Percentiles rank a stretch among this genome's conserved stretches.
Evolutionary conservation across 2,888 invertebrate genomes (phyloP).

Genomic region (Rhorus exstirpatorius): DNA sequence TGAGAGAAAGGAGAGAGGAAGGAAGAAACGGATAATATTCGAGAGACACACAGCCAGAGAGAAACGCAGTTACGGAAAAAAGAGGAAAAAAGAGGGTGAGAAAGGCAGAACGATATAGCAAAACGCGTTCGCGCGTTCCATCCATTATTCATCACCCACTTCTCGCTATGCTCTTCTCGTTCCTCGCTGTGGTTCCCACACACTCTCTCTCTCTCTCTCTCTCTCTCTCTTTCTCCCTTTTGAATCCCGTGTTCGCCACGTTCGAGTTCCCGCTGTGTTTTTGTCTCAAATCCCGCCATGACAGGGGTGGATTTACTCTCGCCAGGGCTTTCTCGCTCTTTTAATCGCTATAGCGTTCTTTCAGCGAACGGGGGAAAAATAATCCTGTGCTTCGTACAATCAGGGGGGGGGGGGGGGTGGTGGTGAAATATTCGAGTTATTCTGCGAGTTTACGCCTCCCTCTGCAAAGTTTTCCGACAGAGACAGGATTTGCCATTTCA

Average conservation of each 20-base stretch:
- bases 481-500: slow-evolving; percentile 23
- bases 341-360: slow-evolving; percentile 69
- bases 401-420: neutral
- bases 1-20: slow-evolving; percentile 40
- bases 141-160: slow-evolving; percentile 85
- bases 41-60: slow-evolving; percentile 22
- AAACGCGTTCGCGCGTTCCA: slow-evolving; percentile 82
- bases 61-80: slow-evolving; percentile 1
- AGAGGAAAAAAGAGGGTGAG: slow-evolving; percentile 16
- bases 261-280: slow-evolving; percentile 64
- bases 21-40: slow-evolving; percentile 60
- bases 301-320: slow-evolving; percentile 67
- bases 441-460: slow-evolving; percentile 30
- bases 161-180: slow-evolving; percentile 72
- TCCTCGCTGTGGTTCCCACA: slow-evolving; percentile 65
- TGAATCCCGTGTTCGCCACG: slow-evolving; percentile 52
- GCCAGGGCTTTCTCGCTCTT: slow-evolving; percentile 48
- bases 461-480: slow-evolving; percentile 33
- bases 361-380: slow-evolving; percentile 52
- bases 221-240: slow-evolving; percentile 43
- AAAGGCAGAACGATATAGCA: slow-evolving; percentile 76
- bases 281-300: slow-evolving; percentile 68
- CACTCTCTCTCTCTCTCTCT: slow-evolving; percentile 50
- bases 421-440: slow-evolving; percentile 60
- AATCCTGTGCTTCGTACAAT: slow-evolving; percentile 30